Conservation (phyloP, 2,797 vertebrate genomes). For the Ciconia nigra region DNA sequence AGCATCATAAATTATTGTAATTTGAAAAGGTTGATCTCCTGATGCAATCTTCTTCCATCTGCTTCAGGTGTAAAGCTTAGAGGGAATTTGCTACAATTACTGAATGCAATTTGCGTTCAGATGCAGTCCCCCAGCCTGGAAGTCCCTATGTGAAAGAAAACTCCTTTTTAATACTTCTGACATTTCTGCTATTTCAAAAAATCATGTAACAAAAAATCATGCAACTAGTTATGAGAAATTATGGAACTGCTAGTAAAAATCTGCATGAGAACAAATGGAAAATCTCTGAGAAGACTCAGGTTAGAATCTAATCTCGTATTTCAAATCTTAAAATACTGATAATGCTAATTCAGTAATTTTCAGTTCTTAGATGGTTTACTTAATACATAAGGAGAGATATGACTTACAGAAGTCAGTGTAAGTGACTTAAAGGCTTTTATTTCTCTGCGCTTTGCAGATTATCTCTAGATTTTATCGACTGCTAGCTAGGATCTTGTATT, state of each 20-base stretch:
- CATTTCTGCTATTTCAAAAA: not conserved
- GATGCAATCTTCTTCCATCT: constrained; percentile 62
- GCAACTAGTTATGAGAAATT: not conserved
- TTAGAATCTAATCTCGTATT: not conserved
- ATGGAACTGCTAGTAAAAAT: not conserved
- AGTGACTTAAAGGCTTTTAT: not conserved
- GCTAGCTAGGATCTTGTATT: not conserved
- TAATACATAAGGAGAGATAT: not conserved
- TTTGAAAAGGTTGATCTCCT: constrained; percentile 59
- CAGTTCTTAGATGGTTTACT: not conserved
- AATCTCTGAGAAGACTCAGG: not conserved
- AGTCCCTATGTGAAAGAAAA: not conserved
- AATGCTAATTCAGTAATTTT: not conserved
- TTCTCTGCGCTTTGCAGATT: not conserved
- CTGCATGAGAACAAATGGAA: not conserved
- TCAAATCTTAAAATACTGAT: not conserved
- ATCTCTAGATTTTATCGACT: not conserved
- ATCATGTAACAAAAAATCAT: not conserved
- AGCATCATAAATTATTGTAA: constrained; percentile 65
- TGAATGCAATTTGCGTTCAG: constrained; percentile 33
- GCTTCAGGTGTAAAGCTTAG: constrained; percentile 56
- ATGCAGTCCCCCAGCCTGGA: not conserved
- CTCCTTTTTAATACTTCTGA: not conserved
- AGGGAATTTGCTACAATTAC: constrained; percentile 27
- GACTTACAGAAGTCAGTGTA: not conserved